These are phyloP conservation scores for Psittacula echo DNA, from an alignment of 2,797 vertebrate genomes.

Conservation along the genomic window DNA sequence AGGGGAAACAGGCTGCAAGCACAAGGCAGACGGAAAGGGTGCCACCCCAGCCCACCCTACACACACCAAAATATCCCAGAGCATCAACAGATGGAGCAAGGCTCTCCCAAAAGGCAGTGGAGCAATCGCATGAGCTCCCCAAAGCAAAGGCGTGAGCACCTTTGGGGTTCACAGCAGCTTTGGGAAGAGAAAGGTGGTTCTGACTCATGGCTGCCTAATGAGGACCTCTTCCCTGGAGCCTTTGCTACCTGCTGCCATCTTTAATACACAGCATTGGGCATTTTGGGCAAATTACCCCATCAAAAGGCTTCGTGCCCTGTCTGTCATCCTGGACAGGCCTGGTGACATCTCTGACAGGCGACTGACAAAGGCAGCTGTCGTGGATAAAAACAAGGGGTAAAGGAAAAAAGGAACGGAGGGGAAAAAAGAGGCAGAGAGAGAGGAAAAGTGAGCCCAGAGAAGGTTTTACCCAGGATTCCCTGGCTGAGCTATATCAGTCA, in stretches of 20 bases:
- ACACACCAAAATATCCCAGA: rapidly evolving
- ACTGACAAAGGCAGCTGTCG: conserved; percentile 81
- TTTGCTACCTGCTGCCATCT: conserved; percentile 70
- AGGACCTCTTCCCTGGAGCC: background rate
- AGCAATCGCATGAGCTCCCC: background rate
- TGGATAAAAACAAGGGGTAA: conserved; percentile 51
- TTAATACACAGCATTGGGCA: conserved; percentile 75
- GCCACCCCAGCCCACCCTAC: background rate
- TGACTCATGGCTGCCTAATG: rapidly evolving
- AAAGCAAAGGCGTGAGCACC: background rate
- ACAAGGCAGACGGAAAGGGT: rapidly evolving
- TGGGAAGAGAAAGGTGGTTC: background rate
- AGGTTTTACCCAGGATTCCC: conserved; percentile 84
- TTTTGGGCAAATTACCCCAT: conserved; percentile 87
- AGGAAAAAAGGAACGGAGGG: background rate
- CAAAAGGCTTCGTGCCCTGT: conserved; percentile 81
- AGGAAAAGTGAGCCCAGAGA: conserved; percentile 64
- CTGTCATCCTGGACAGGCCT: conserved; percentile 78
- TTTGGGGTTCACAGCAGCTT: background rate
- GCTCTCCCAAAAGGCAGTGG: background rate
- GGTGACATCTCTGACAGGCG: conserved; percentile 83
- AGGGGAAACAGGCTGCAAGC: background rate
- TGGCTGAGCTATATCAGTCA: conserved; percentile 89
- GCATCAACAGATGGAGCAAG: rapidly evolving
- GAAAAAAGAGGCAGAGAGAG: conserved; percentile 8